These are phyloP conservation scores for Emys orbicularis DNA, from an alignment of 2,797 vertebrate species.

Conservation along the genomic window DNA sequence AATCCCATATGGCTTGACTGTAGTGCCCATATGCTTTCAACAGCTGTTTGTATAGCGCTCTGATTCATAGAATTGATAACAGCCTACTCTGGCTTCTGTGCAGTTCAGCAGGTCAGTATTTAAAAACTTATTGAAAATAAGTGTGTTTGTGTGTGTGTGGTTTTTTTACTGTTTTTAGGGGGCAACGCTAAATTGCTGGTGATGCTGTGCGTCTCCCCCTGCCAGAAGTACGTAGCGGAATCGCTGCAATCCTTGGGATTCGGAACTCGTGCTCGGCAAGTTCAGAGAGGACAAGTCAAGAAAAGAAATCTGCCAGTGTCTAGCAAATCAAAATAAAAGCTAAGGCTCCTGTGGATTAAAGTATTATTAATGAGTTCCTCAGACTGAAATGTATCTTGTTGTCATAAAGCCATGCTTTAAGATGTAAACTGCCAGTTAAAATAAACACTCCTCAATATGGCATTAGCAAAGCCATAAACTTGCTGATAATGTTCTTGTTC, in stretches of 20 bases:
- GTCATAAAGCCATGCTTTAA: conserved; percentile 26
- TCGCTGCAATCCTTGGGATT: conserved; percentile 88
- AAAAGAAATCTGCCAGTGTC: conserved; percentile 61
- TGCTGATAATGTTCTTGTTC: conserved; percentile 33
- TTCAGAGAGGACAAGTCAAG: conserved; percentile 79
- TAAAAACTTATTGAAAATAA: neutral
- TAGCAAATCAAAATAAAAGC: conserved; percentile 61
- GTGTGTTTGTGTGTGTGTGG: neutral
- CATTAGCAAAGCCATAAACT: conserved; percentile 14
- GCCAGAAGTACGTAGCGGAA: conserved; percentile 84
- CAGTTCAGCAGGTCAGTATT: neutral
- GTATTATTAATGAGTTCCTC: conserved; percentile 42
- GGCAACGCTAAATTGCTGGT: conserved; percentile 89
- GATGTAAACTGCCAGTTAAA: conserved; percentile 37
- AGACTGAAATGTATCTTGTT: conserved; percentile 31
- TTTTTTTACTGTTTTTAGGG: conserved; percentile 77
- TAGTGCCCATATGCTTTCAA: neutral
- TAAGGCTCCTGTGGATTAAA: conserved; percentile 58
- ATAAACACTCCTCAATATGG: conserved; percentile 12
- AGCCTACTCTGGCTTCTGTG: neutral
- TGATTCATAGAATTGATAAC: neutral
- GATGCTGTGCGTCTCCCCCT: conserved; percentile 89
- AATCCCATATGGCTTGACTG: neutral
- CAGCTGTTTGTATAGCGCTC: neutral
- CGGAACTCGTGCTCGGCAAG: conserved; percentile 83